These are phyloP conservation scores for Tribolium freemani DNA, from an alignment of 2,888 invertebrate genomes.

Conservation along the genomic window DNA sequence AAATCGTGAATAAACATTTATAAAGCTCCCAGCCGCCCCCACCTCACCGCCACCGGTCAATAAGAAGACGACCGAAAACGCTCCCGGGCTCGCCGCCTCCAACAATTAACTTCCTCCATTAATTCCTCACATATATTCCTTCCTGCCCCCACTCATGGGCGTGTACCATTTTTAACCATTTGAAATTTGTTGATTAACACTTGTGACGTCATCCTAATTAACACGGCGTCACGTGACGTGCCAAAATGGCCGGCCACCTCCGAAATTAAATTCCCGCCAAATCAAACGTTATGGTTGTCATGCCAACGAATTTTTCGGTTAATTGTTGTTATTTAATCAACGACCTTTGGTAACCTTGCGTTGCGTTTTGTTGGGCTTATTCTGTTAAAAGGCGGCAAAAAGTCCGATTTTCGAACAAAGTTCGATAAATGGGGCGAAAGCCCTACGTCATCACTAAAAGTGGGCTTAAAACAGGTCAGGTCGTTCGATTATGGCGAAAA, in stretches of 20 bases:
- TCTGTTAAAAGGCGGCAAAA: constrained; percentile 64
- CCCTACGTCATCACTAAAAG: constrained; percentile 68
- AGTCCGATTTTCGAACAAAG: constrained; percentile 49
- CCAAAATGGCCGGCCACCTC: constrained; percentile 13
- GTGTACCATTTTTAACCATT: constrained; percentile 1
- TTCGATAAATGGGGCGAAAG: constrained; percentile 58
- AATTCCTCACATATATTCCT: constrained; percentile 15
- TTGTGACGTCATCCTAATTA: constrained; percentile 22
- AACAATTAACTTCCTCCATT: constrained; percentile 40
- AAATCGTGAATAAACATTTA: constrained; percentile 30
- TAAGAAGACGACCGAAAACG: constrained; percentile 61
- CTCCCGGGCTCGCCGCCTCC: constrained; percentile 52
- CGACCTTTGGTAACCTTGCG: constrained; percentile 48
- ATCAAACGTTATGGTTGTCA: not conserved
- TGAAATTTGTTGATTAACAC: no score
- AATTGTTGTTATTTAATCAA: not conserved
- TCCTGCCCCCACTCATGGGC: not conserved
- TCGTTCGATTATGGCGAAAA: constrained; percentile 40
- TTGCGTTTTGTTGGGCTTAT: constrained; percentile 5
- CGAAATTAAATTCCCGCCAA: constrained; percentile 26
- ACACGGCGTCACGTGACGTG: constrained; percentile 8
- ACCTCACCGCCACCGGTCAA: constrained; percentile 63
- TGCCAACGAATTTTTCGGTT: not conserved
- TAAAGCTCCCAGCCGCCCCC: constrained; percentile 29
- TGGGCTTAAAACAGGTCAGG: constrained; percentile 51